Evolutionary conservation across 2,113 vertebrate genomes (phyloP).

Genomic region (Bubo bubo): DNA sequence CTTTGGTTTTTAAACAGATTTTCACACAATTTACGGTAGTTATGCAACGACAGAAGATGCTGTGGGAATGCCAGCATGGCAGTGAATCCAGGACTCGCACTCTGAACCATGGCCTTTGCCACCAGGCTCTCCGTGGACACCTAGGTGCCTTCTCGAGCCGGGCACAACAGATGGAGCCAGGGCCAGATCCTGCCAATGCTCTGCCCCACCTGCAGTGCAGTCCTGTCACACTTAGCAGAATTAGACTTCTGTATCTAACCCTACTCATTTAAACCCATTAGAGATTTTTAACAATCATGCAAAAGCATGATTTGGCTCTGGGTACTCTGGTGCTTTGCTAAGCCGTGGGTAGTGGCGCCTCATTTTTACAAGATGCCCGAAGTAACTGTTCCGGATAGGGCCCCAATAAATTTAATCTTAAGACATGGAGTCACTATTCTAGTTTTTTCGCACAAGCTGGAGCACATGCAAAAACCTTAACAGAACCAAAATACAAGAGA

Average conservation of each 20-base stretch:
- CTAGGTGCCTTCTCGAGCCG: not conserved
- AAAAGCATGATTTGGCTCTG: not conserved
- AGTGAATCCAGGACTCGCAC: not conserved
- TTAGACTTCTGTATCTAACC: not conserved
- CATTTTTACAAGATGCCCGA: not conserved
- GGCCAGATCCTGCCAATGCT: rapidly evolving
- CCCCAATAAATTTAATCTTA: not conserved
- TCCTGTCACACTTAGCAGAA: not conserved
- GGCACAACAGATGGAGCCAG: not conserved
- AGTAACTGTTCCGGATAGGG: not conserved
- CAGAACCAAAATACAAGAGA: not conserved
- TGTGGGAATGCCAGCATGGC: not conserved
- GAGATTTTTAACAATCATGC: not conserved
- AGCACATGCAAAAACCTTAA: not conserved
- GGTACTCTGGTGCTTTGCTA: not conserved
- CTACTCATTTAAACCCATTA: not conserved
- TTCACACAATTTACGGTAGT: not conserved
- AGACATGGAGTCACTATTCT: not conserved
- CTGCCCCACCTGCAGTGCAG: rapidly evolving
- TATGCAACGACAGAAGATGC: not conserved
- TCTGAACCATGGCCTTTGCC: not conserved
- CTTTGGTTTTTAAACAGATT: not conserved
- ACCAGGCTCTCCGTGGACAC: not conserved
- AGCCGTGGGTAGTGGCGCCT: rapidly evolving
- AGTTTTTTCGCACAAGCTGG: not conserved